These are phyloP conservation scores for Lithophane semibrunnea DNA, from an alignment of 2,888 invertebrate genomes.

Conservation along the genomic window DNA sequence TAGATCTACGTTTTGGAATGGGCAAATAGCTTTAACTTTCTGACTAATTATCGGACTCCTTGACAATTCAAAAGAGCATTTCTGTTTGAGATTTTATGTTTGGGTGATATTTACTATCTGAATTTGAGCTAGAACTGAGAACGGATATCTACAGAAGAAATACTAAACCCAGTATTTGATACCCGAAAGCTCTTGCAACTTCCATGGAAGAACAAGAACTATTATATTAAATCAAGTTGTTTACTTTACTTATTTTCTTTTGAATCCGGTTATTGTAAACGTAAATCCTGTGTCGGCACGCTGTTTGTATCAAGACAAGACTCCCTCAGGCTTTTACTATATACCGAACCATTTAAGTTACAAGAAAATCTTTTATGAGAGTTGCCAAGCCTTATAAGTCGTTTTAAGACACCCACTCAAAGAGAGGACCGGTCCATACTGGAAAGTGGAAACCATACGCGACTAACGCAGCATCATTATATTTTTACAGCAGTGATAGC, in stretches of 20 bases:
- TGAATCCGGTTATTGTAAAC: background rate
- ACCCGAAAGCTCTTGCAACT: background rate
- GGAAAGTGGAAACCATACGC: constrained; percentile 10
- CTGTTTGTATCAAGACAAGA: background rate
- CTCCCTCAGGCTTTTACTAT: background rate
- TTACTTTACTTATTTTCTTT: background rate
- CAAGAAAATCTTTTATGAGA: background rate
- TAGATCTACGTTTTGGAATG: background rate
- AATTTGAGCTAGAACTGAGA: background rate
- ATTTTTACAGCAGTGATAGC: no score
- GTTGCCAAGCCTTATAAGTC: background rate
- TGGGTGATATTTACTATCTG: background rate
- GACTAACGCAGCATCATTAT: constrained; percentile 15
- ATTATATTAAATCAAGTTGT: background rate
- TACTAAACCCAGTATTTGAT: background rate
- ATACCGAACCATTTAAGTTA: background rate
- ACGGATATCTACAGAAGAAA: background rate
- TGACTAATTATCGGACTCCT: background rate
- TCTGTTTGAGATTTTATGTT: background rate
- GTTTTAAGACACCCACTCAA: background rate
- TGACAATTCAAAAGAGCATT: background rate
- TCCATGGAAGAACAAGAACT: background rate
- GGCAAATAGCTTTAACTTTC: background rate
- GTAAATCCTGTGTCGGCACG: background rate
- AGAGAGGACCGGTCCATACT: background rate